Conservation (phyloP, 1,140 invertebrate genomes). For the Diabrotica undecimpunctata region DNA sequence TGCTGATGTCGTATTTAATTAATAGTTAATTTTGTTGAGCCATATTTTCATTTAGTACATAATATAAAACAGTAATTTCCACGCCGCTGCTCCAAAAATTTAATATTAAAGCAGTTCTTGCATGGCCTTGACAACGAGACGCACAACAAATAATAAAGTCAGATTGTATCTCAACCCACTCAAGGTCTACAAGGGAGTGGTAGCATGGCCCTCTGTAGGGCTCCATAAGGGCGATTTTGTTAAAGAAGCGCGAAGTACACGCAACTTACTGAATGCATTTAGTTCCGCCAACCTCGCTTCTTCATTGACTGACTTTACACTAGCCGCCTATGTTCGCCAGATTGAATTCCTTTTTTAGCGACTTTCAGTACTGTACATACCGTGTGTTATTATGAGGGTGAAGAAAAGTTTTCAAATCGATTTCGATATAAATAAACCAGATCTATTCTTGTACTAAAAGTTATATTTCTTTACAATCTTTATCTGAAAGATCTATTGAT, state of each 20-base stretch:
- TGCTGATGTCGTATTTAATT: no score
- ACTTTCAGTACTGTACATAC: no score
- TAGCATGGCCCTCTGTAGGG: background rate
- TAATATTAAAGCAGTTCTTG: conserved; percentile 22
- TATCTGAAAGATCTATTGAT: no score
- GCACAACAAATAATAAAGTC: conserved; percentile 23
- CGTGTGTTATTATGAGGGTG: no score
- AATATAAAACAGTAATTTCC: no score
- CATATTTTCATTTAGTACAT: no score
- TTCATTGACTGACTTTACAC: background rate
- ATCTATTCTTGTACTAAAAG: no score
- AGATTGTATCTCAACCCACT: conserved; percentile 22
- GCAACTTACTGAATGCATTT: conserved; percentile 18
- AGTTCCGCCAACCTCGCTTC: conserved; percentile 16
- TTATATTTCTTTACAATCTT: no score
- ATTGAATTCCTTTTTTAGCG: no score
- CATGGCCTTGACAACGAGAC: conserved; percentile 21
- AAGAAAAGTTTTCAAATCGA: no score
- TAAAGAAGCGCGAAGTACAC: background rate
- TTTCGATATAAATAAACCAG: no score
- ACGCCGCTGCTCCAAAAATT: background rate
- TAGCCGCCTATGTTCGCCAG: background rate
- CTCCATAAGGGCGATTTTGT: conserved; percentile 19
- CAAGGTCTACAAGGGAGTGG: conserved; percentile 22
- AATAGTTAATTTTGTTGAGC: no score